A percentile compares a stretch with the other conserved stretches of the same genome.
Evolutionary conservation across 2,797 vertebrate genomes (phyloP).

Genomic region (Microctenopoma steveboyesi): DNA sequence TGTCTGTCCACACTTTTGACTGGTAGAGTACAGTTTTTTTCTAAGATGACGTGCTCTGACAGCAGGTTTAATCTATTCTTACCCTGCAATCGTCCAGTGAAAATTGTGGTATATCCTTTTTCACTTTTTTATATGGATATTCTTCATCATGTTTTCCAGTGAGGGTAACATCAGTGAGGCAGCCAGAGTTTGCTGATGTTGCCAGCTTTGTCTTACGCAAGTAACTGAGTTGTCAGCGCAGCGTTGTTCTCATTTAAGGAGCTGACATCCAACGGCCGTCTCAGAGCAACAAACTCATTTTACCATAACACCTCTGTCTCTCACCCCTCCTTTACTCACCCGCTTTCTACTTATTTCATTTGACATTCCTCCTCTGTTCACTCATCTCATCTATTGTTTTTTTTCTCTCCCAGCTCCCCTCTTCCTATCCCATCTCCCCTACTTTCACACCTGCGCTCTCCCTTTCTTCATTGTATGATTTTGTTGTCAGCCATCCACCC

Average conservation of each 20-base stretch:
- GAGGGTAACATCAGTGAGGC: constrained; percentile 32
- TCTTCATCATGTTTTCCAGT: constrained; percentile 48
- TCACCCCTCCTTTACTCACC: constrained; percentile 11
- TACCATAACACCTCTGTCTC: constrained; percentile 54
- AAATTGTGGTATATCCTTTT: constrained; percentile 19
- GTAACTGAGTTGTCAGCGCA: constrained; percentile 70
- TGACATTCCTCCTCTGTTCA: constrained; percentile 38
- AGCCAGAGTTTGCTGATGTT: constrained; percentile 41
- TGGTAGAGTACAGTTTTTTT: constrained; percentile 5
- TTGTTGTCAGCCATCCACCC: constrained; percentile 53
- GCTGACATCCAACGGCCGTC: constrained; percentile 64
- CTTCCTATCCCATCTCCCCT: constrained; percentile 2
- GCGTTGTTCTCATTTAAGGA: constrained; percentile 74
- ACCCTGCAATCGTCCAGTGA: constrained; percentile 11
- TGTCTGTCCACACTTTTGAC: no score
- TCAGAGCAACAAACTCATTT: constrained; percentile 66
- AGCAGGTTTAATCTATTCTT: constrained; percentile 1
- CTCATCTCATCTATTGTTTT: constrained; percentile 34
- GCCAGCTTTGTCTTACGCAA: constrained; percentile 52
- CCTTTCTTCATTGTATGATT: constrained; percentile 27
- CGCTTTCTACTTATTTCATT: constrained; percentile 40
- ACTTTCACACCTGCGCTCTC: constrained; percentile 20
- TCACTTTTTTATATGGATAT: constrained; percentile 37
- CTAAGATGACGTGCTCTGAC: not conserved
- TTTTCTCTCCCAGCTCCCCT: constrained; percentile 8